Conservation (phyloP, 2,888 invertebrate species). For the Cosmorhoe ocellata region DNA sequence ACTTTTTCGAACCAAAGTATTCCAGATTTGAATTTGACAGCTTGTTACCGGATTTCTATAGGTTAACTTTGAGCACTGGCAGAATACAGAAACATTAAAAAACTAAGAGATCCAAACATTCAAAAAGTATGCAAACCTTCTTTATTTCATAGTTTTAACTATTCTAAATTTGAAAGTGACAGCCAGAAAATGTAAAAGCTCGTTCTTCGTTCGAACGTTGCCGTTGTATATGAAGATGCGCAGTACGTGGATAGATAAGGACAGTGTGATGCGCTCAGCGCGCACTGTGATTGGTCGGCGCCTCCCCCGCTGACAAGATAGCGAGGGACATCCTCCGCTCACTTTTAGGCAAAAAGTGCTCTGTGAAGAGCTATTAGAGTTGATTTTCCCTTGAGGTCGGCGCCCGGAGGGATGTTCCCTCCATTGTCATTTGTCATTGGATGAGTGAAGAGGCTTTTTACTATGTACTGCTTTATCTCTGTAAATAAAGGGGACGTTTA, state of each 20-base stretch:
- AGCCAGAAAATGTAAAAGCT: slow-evolving; percentile 13
- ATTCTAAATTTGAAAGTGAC: slow-evolving; percentile 14
- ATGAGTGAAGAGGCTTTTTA: slow-evolving; percentile 73
- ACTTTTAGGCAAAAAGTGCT: slow-evolving; percentile 39
- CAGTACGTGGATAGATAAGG: slow-evolving; percentile 68
- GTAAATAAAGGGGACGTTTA: background rate
- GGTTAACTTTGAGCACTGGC: background rate
- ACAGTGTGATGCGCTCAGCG: slow-evolving; percentile 72
- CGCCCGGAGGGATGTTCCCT: slow-evolving; percentile 74
- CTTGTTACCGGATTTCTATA: background rate
- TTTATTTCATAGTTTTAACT: no score
- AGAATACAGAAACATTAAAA: background rate
- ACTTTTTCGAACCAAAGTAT: no score
- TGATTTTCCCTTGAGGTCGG: slow-evolving; percentile 38
- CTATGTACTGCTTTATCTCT: slow-evolving; percentile 54
- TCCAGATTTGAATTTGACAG: background rate
- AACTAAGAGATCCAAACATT: background rate
- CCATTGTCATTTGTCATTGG: slow-evolving; percentile 78
- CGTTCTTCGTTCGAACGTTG: slow-evolving; percentile 19
- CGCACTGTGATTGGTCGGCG: slow-evolving; percentile 67
- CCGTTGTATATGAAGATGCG: slow-evolving; percentile 52
- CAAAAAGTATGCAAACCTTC: background rate
- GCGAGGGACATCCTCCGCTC: slow-evolving; percentile 73
- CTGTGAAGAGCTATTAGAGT: slow-evolving; percentile 40
- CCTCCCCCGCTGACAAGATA: slow-evolving; percentile 81